Evolutionary conservation across 2,888 invertebrate species (phyloP).

Genomic region (Chironomus tentans): DNA sequence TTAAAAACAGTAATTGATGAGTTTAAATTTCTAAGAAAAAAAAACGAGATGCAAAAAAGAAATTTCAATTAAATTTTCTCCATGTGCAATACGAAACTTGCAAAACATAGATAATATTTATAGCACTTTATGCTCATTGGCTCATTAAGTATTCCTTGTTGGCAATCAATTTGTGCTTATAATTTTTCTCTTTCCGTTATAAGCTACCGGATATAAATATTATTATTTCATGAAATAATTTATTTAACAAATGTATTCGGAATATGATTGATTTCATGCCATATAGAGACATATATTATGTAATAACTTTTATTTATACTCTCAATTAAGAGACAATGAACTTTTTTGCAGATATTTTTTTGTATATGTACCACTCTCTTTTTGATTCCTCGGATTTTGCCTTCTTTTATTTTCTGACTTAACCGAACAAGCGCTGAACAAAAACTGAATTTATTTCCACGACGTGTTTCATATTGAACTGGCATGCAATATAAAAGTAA

Average conservation of each 20-base stretch:
- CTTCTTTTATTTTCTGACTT: background rate
- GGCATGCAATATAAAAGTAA: conserved; percentile 1
- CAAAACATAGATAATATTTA: background rate
- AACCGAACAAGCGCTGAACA: conserved; percentile 14
- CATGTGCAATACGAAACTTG: background rate
- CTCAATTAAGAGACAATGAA: conserved; percentile 27
- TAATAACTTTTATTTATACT: background rate
- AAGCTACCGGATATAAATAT: conserved; percentile 4
- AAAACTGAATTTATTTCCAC: conserved; percentile 6
- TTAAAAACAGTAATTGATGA: too few species aligned
- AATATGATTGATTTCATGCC: too few species aligned
- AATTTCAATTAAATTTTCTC: conserved; percentile 24
- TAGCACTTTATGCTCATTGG: conserved; percentile 11
- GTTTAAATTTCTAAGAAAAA: background rate
- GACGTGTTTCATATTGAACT: conserved; percentile 4
- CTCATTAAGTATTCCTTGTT: background rate
- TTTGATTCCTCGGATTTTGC: background rate
- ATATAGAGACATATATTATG: background rate
- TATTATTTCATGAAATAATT: background rate
- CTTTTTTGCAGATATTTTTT: conserved; percentile 15
- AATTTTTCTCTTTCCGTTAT: conserved; percentile 6
- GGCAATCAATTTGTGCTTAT: background rate
- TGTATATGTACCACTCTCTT: conserved; percentile 17
- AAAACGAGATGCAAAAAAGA: conserved; percentile 2
- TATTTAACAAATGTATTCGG: background rate